phyloP scores from a whole-genome alignment of 2,888 invertebrate species.

The Cataglyphis albicans region DNA sequence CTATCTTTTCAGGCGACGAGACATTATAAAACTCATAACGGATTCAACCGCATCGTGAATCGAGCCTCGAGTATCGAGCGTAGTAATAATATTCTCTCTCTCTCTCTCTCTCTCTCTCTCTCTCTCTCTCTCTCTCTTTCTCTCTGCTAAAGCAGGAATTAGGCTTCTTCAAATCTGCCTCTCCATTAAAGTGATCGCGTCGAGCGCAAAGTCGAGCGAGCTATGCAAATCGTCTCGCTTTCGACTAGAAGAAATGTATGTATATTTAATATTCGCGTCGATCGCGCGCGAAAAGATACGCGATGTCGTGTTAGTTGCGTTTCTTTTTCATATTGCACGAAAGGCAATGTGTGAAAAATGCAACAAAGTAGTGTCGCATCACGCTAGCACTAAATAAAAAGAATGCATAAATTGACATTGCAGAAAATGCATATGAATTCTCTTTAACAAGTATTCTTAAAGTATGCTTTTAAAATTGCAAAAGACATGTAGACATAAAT shows the following conservation, averaged over 20 bases:
- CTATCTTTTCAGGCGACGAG: neutral
- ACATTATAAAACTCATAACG: slow-evolving; percentile 43
- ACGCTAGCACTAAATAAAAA: slow-evolving; percentile 8
- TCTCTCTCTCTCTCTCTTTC: no score
- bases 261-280: slow-evolving; percentile 23
- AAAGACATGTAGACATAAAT: neutral
- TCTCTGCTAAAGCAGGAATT: neutral
- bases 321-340: neutral
- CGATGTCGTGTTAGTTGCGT: neutral
- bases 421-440: neutral
- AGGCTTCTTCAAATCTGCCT: slow-evolving; percentile 22
- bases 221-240: neutral
- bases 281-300: slow-evolving; percentile 9
- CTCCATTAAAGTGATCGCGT: neutral
- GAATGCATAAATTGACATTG: slow-evolving; percentile 9
- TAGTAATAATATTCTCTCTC: neutral
- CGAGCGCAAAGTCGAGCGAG: neutral
- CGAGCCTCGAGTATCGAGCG: slow-evolving; percentile 51
- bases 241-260: neutral
- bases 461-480: neutral
- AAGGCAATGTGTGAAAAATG: neutral
- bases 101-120: neutral
- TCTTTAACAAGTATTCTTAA: neutral
- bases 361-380: neutral
- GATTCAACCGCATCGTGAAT: neutral